A percentile compares a stretch with the other conserved stretches of the same genome.
Evolutionary conservation across 1,140 invertebrate genomes (phyloP).

Genomic region (Acromyrmex heyeri): DNA sequence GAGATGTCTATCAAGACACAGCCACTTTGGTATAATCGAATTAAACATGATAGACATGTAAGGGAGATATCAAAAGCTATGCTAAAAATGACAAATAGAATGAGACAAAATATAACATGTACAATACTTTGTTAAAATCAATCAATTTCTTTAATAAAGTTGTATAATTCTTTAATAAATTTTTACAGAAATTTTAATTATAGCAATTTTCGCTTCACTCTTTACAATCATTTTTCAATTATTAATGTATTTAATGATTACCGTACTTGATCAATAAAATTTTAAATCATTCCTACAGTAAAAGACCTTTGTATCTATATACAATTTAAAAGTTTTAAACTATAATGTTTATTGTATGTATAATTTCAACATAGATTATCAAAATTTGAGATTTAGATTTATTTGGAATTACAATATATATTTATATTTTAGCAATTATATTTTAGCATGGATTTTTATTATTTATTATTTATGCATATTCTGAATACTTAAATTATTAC

Average conservation of each 20-base stretch:
- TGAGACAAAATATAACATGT: not conserved
- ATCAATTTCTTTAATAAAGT: too few species aligned
- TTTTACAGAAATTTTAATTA: too few species aligned
- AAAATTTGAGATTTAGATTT: not conserved
- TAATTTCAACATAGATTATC: not conserved
- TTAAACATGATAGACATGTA: not conserved
- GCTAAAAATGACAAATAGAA: not conserved
- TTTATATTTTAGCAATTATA: not conserved
- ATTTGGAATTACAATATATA: not conserved
- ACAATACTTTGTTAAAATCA: not conserved
- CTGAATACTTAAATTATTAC: not conserved
- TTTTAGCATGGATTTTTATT: not conserved
- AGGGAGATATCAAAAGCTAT: slow-evolving; percentile 11
- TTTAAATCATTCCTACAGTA: not conserved
- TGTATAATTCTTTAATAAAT: too few species aligned
- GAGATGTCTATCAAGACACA: slow-evolving; percentile 10
- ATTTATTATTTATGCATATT: not conserved
- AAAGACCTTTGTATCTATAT: not conserved
- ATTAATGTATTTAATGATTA: not conserved
- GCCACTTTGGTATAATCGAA: slow-evolving; percentile 16
- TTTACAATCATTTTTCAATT: not conserved
- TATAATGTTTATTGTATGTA: not conserved
- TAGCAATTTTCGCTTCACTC: too few species aligned
- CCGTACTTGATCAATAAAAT: not conserved
- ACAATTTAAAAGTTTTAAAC: not conserved